Evolutionary conservation across 1,140 invertebrate genomes (phyloP), one percentile per base, ranked within the genome.

Genomic region (Cotesia glomerata): DNA sequence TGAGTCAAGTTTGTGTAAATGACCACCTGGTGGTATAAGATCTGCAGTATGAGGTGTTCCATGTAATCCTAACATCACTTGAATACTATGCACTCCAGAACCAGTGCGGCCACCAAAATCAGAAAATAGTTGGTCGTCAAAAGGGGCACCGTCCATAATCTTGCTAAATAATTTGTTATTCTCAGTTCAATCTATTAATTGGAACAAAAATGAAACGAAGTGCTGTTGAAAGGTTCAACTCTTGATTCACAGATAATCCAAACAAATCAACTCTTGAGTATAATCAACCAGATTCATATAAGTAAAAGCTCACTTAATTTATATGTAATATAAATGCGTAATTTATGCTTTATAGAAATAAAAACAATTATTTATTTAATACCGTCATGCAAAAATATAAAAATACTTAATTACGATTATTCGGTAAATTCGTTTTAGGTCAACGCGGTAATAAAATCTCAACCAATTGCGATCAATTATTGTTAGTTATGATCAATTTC

Each of bases 21-120:
- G 89, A 8, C 80, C 82, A 0, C 78, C 80, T 0, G 84, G 74
- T 5, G 85, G 85, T 78, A 86, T 87, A 9, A 90, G 70, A 13
- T 88, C 84, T 39, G 85, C 81, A 3, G 84, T 81, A 70, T 90
- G 86, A 66, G 89, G 87, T 13, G 78, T 80, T 8, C 87, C 85
- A 74, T 90, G 90, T 9, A 91, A 84, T 2, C 92, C 93, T 39
- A 95, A 86, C 75, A 76, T 76, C 3, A 76, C 69, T 71, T 76
- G 75, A 14, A 76, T 76, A 69, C 89, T 90, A 78, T 91, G 91
- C 62, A 91, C 89, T 11, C 88, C 88, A 5, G 85, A 79, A 11
- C 85, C 86, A 65, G 89, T 88, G 45, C 91, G 89, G 74, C 89
- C 90, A 49, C 90, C 86, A 82, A 93, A 94, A 79, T 95, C 75